These are phyloP conservation scores for Sarcophaga bullata DNA, from an alignment of 1,140 invertebrate genomes.

Conservation along the genomic window DNA sequence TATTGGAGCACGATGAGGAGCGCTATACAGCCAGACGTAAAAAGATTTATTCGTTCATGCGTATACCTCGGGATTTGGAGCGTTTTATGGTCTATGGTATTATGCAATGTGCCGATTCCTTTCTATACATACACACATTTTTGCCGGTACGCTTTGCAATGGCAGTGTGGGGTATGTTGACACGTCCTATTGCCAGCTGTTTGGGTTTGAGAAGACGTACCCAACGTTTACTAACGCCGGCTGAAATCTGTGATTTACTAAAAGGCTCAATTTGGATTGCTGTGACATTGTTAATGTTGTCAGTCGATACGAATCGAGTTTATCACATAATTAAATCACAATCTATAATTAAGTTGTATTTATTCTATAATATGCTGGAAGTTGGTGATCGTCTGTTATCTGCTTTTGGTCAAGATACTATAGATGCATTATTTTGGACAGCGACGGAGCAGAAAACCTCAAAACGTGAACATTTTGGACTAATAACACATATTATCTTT, in stretches of 20 bases:
- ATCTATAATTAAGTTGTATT: slow-evolving; percentile 98
- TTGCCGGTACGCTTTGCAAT: slow-evolving; percentile 91
- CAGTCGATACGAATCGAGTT: slow-evolving; percentile 97
- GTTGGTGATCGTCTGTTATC: slow-evolving; percentile 95
- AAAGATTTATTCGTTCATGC: slow-evolving; percentile 97
- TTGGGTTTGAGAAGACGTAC: slow-evolving; percentile 72
- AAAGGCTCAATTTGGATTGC: slow-evolving; percentile 90
- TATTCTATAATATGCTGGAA: slow-evolving; percentile 99
- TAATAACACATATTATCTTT: slow-evolving; percentile 88
- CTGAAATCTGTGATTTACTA: slow-evolving; percentile 95
- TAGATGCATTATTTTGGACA: slow-evolving; percentile 98
- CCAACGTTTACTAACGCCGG: slow-evolving; percentile 78
- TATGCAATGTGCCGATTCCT: slow-evolving; percentile 97
- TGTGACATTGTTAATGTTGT: slow-evolving; percentile 85
- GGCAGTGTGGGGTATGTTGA: slow-evolving; percentile 83
- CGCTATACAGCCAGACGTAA: slow-evolving; percentile 91
- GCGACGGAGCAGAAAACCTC: slow-evolving; percentile 90
- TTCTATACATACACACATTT: slow-evolving; percentile 98
- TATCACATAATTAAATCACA: slow-evolving; percentile 99
- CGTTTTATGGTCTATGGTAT: slow-evolving; percentile 97
- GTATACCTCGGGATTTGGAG: slow-evolving; percentile 92
- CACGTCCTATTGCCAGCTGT: slow-evolving; percentile 76
- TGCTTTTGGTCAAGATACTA: slow-evolving; percentile 97
- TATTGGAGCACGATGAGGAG: slow-evolving; percentile 69
- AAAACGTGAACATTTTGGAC: slow-evolving; percentile 85